phyloP scores from a whole-genome alignment of 2,888 invertebrate genomes.

The Ceramica pisi region DNA sequence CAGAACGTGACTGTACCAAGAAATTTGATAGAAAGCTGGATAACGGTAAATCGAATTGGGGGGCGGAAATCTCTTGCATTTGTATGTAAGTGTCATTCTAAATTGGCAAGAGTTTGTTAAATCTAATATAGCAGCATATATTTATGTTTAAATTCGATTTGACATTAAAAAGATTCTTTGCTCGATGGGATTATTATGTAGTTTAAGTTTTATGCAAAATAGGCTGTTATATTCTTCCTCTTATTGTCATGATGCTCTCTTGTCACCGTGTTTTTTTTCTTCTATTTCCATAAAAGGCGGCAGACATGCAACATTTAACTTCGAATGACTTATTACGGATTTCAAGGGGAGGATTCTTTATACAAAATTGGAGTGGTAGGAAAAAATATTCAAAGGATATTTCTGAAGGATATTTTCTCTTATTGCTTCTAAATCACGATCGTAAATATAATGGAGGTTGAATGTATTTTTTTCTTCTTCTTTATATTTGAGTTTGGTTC shows the following conservation, averaged over 20 bases:
- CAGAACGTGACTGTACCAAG: conserved; percentile 50
- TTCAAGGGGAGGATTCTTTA: conserved; percentile 18
- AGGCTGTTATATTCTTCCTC: background rate
- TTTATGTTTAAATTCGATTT: background rate
- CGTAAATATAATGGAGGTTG: conserved; percentile 77
- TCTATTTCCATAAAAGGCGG: conserved; percentile 15
- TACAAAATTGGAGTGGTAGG: conserved; percentile 25
- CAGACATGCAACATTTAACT: conserved; percentile 35
- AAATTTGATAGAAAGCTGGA: conserved; percentile 58
- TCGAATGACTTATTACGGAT: conserved; percentile 47
- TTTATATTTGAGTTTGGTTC: conserved; percentile 63
- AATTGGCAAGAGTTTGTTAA: conserved; percentile 15
- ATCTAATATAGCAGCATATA: conserved; percentile 1
- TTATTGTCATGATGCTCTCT: background rate
- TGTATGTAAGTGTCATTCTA: conserved; percentile 25
- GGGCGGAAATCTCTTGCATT: conserved; percentile 16
- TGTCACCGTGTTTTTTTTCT: conserved; percentile 11
- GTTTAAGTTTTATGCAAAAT: no score
- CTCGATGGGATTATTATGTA: background rate
- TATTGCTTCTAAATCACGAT: conserved; percentile 70
- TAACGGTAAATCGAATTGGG: conserved; percentile 60
- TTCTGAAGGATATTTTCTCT: conserved; percentile 49
- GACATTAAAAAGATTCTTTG: background rate
- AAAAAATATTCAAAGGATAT: conserved; percentile 48
- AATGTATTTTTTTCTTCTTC: conserved; percentile 75